phyloP scores from a whole-genome alignment of 2,888 invertebrate genomes.

The Hipparchia semele region DNA sequence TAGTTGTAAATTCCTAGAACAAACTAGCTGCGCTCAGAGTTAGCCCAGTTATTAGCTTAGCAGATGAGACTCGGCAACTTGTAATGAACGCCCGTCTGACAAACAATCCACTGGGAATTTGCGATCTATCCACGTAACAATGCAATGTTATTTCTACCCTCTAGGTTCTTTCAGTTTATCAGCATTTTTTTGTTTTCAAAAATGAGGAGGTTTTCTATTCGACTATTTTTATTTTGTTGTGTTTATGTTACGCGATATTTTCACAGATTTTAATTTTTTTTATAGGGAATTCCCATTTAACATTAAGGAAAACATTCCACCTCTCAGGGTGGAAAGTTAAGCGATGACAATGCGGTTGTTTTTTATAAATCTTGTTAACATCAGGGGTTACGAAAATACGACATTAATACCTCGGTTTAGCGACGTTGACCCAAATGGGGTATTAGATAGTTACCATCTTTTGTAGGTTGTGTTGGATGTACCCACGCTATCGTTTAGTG shows the following conservation, averaged over 20 bases:
- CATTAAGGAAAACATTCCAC: no score
- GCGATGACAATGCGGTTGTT: neutral
- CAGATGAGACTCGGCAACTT: slow-evolving; percentile 57
- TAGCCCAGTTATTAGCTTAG: slow-evolving; percentile 69
- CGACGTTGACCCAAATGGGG: neutral
- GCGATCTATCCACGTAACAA: slow-evolving; percentile 21
- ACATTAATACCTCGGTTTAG: neutral
- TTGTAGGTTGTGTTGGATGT: neutral
- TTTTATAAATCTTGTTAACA: slow-evolving; percentile 1
- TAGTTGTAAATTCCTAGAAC: slow-evolving; percentile 33
- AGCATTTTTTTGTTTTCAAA: neutral
- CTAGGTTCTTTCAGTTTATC: neutral
- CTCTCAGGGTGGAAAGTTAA: no score
- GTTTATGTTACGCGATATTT: no score
- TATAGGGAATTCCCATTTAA: no score
- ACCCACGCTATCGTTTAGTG: neutral
- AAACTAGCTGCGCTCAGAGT: slow-evolving; percentile 40
- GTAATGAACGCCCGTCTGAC: slow-evolving; percentile 54
- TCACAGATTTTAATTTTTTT: no score
- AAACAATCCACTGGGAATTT: slow-evolving; percentile 49
- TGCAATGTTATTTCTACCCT: slow-evolving; percentile 9
- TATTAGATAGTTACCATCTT: neutral
- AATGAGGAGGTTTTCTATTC: no score
- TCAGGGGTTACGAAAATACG: neutral
- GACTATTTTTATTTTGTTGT: no score